Percentiles rank a stretch among this genome's conserved stretches.
Evolutionary conservation across 2,797 vertebrate genomes (phyloP).

Genomic region (Muscicapa striata): DNA sequence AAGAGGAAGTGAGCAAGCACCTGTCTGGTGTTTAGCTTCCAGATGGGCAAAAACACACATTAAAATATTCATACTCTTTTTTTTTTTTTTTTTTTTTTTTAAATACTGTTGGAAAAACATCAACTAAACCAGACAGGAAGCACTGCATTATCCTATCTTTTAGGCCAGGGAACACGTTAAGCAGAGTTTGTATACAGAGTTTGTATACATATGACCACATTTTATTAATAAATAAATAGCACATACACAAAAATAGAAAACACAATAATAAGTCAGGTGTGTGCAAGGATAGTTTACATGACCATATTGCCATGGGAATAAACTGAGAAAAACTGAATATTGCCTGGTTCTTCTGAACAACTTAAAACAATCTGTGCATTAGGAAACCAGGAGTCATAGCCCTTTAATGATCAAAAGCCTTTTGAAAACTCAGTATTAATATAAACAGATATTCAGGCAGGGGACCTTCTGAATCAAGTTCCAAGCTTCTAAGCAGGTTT

Average conservation of each 20-base stretch:
- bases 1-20: fast-evolving
- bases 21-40: background rate
- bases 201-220: background rate
- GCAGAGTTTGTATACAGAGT: background rate
- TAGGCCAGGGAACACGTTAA: background rate
- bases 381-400: background rate
- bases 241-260: background rate
- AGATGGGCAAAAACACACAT: background rate
- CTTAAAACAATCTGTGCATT: background rate
- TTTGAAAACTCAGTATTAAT: background rate
- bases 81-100: background rate
- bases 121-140: background rate
- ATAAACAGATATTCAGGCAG: background rate
- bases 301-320: background rate
- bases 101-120: background rate
- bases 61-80: background rate
- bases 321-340: background rate
- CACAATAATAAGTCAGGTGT: background rate
- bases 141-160: background rate
- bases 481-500: background rate
- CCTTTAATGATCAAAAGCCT: background rate
- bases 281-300: fast-evolving
- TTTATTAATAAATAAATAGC: background rate
- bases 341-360: background rate
- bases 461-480: background rate